These are phyloP conservation scores for Pristionchus maxplancki DNA, from an alignment of 2,888 invertebrate species.

Conservation along the genomic window DNA sequence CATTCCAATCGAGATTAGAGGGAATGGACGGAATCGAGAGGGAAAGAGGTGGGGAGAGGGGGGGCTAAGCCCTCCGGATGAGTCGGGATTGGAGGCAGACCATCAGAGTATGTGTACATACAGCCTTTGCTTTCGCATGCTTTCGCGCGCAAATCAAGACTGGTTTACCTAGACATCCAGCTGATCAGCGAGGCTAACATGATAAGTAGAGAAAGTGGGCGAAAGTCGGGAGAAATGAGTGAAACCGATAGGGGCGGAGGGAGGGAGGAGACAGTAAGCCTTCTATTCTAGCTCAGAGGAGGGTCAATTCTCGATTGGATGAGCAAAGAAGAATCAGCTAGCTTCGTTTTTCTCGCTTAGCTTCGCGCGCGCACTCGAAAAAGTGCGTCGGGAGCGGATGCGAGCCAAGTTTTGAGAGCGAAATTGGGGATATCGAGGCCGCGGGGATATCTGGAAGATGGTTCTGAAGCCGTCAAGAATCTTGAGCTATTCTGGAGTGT, in stretches of 20 bases:
- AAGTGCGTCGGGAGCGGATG: neutral
- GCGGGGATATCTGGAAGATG: neutral
- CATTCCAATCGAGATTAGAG: slow-evolving; percentile 4
- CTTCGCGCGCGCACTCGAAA: slow-evolving; percentile 11
- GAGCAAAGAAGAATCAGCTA: slow-evolving; percentile 12
- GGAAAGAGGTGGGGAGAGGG: neutral
- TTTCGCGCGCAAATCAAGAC: neutral
- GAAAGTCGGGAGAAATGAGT: slow-evolving; percentile 4
- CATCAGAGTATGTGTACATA: neutral
- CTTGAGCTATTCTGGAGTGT: neutral
- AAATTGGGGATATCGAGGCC: neutral
- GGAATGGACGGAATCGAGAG: neutral
- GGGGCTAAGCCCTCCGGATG: slow-evolving; percentile 24
- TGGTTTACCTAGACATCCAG: neutral
- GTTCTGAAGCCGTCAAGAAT: neutral
- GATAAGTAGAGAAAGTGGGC: neutral
- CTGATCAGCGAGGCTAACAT: neutral
- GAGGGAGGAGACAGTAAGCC: neutral
- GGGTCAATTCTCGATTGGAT: slow-evolving; percentile 31
- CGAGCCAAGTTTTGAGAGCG: neutral
- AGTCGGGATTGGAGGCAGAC: neutral
- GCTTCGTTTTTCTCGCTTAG: slow-evolving; percentile 1
- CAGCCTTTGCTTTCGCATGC: neutral
- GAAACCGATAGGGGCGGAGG: neutral
- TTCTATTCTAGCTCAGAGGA: neutral